Conservation (phyloP, 2,797 vertebrate genomes). For the Leuciscus waleckii region DNA sequence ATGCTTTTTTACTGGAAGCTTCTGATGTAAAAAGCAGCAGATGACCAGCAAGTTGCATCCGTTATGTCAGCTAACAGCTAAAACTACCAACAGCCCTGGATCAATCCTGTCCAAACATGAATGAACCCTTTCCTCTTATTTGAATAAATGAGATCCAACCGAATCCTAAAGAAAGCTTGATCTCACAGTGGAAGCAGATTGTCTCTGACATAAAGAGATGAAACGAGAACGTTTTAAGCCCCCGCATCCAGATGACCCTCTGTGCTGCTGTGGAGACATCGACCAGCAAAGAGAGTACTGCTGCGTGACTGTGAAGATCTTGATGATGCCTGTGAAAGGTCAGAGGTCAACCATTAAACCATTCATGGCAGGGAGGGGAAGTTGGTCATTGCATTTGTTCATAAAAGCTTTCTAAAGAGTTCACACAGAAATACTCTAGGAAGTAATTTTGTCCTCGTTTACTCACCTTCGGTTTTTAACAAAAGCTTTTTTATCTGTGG, state of each 20-base stretch:
- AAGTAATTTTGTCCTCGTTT: background rate
- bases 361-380: background rate
- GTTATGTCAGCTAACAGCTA: background rate
- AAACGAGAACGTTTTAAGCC: conserved; percentile 80
- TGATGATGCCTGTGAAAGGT: conserved; percentile 87
- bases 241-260: conserved; percentile 81
- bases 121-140: background rate
- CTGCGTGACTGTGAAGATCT: conserved; percentile 89
- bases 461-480: background rate
- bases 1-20: background rate
- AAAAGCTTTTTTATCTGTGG: background rate
- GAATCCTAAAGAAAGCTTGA: background rate
- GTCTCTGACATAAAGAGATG: conserved; percentile 62
- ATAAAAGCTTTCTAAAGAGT: background rate
- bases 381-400: background rate
- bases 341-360: conserved; percentile 29
- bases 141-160: conserved; percentile 1
- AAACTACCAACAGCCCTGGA: background rate
- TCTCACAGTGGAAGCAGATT: conserved; percentile 9
- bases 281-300: conserved; percentile 77
- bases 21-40: background rate
- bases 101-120: background rate
- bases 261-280: conserved; percentile 93
- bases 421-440: background rate
- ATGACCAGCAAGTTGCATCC: background rate